These are phyloP conservation scores for Anser cygnoides DNA, from an alignment of 2,113 vertebrate genomes.

Conservation along the genomic window DNA sequence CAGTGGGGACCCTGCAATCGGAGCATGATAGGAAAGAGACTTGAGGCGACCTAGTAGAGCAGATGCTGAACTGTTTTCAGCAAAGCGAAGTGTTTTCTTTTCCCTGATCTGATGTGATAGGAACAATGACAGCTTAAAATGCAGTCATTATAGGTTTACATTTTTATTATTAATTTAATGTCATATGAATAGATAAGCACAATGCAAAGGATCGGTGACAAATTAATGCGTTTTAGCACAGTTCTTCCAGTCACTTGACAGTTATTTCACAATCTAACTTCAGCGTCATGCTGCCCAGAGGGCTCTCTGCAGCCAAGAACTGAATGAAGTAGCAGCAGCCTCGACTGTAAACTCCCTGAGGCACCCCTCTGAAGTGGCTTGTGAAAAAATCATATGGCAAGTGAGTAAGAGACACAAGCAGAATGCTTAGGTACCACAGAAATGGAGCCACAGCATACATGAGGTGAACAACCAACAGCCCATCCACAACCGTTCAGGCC, in stretches of 20 bases:
- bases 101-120: not conserved
- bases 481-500: not conserved
- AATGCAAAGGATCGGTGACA: not conserved
- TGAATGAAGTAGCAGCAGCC: not conserved
- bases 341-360: not conserved
- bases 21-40: not conserved
- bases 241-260: not conserved
- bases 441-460: accelerated
- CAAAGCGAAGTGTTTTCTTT: not conserved
- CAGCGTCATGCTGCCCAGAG: not conserved
- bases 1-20: not conserved
- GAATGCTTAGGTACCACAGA: accelerated
- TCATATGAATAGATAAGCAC: not conserved
- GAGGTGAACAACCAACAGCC: not conserved
- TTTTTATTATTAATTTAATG: not conserved
- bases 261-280: not conserved
- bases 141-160: not conserved
- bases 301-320: not conserved
- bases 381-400: not conserved
- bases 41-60: accelerated
- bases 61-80: not conserved
- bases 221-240: not conserved
- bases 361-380: not conserved
- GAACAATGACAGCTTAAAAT: not conserved
- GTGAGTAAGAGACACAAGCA: not conserved